phyloP scores from a whole-genome alignment of 2,888 invertebrate species.

The Leuctra nigra region DNA sequence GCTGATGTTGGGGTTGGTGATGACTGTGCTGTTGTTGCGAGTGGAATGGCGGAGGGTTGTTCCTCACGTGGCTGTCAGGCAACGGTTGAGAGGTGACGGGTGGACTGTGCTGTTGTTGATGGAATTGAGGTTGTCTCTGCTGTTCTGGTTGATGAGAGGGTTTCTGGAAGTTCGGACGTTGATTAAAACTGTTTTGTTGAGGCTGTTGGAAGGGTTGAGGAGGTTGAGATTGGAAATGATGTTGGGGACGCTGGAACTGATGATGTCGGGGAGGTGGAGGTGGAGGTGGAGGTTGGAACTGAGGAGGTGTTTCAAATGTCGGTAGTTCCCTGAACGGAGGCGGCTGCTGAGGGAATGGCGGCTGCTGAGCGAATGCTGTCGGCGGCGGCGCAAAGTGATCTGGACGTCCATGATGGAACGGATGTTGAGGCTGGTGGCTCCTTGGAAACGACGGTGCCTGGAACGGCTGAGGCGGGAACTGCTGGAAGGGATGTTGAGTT shows the following conservation, averaged over 20 bases:
- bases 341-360: constrained; percentile 39
- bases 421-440: constrained; percentile 37
- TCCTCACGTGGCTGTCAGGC: constrained; percentile 29
- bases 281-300: constrained; percentile 33
- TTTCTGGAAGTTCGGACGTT: constrained; percentile 16
- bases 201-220: constrained; percentile 22
- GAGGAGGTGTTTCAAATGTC: constrained; percentile 35
- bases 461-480: constrained; percentile 51
- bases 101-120: too few species aligned
- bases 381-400: constrained; percentile 49
- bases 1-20: constrained; percentile 23
- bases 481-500: constrained; percentile 39
- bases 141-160: constrained; percentile 25
- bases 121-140: constrained; percentile 29
- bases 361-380: constrained; percentile 45
- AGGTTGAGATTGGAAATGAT: constrained; percentile 24
- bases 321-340: constrained; percentile 35
- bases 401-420: constrained; percentile 41
- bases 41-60: constrained; percentile 26
- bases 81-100: constrained; percentile 35
- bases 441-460: constrained; percentile 36
- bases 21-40: constrained; percentile 27
- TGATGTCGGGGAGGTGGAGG: constrained; percentile 38
- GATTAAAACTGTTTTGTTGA: constrained; percentile 18
- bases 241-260: constrained; percentile 32